Evolutionary conservation across 2,113 vertebrate species (phyloP), one percentile per base, ranked within the genome.

Genomic region (Ariopsis seemanni): DNA sequence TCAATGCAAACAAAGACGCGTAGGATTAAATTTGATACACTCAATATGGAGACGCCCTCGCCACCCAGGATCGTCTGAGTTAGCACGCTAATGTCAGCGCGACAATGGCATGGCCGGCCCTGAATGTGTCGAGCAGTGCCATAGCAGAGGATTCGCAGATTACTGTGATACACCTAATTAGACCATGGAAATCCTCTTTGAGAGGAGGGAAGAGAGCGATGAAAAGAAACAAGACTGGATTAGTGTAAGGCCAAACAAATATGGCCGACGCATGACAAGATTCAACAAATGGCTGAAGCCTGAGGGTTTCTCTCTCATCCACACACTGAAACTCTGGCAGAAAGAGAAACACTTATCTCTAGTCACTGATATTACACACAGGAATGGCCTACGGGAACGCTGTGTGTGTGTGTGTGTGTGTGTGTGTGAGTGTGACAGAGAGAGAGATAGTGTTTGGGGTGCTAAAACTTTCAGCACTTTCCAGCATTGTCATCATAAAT

Each of bases 121-220:
- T 86, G 87, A 79, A 85, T 20, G 85, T 78, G 60, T 82, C 7
- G 85, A 83, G 67, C 22, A 83, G 71, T 62, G 63, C 42, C 27
- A 85, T 67, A 63, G n/a, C 87, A 55, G 62, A n/a, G 88, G 90
- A 84, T 93, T 89, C 89, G 91, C 91, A 91, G 93, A 95, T 96
- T 95, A 96, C 94, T 88, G 93, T 93, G 94, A 95, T 95, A 91
- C 93, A 95, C 91, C 89, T 93, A 94, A 95, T 96, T 95, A 95
- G 91, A 92, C 87, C 86, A 87, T 90, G 90, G 84, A 91, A 86
- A 90, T 85, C 69, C 85, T 71, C 48, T 88, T 89, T 89, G 80
- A 83, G 60, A 83, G 17, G 81, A 58, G n/a, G 48, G 85, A 87
- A 83, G 63, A 58, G 77, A 12, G 52, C 58, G 65, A 57, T 79